Base-by-base conservation (phyloP, 2,113 vertebrate species). In the Nerophis lumbriciformis region DNA sequence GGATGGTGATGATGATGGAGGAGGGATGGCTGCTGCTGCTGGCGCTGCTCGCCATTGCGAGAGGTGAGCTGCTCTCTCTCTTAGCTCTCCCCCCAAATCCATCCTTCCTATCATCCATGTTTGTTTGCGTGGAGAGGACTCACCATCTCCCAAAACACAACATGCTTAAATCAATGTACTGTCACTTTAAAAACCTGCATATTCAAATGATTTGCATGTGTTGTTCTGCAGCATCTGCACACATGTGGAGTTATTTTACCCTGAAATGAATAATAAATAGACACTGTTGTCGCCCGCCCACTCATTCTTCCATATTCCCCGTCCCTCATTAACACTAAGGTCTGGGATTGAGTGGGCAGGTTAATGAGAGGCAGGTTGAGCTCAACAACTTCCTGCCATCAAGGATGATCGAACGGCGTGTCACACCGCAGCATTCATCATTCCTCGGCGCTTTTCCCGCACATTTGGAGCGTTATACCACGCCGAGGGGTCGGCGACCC, bases 51-150 rank as follows among this genome's bases (percentile, higher is more conserved):
- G 85, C 88, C 86, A 87, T 87, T 78, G 85, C 79, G 65, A 78
- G 86, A 87, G 87, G 90, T 92, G 82, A 92, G 90, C 87, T 75
- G 78, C 66, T 72, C 87, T 70, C 78, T 66, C 70, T 70, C 54
- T 74, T 65, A 58, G 52, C 56, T 36, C 58, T 63, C 66, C 45
- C 45, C 39, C 16, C 15, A 75, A 54, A 72, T 52, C 66, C 53
- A 44, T 83, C 64, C 71, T 63, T 81, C 67, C 71, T 28, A 28
- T 28, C 21, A 75, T 56, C 71, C 63, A 59, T 71, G 47, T 53
- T 57, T 65, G 66, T 65, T 51, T 16, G 47, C 64, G 28, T 69
- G 15, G 15, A n/a, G 15, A 38, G 35, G 6, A 80, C 75, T 79
- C 83, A 80, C 79, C 73, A 73, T 82, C 55, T 74, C 14, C 21